Percentiles rank a stretch among this genome's conserved stretches.
These are phyloP conservation scores for Aplysina aerophoba DNA, from an alignment of 37 sponge, comb jelly and placozoan genomes.

Conservation along the genomic window DNA sequence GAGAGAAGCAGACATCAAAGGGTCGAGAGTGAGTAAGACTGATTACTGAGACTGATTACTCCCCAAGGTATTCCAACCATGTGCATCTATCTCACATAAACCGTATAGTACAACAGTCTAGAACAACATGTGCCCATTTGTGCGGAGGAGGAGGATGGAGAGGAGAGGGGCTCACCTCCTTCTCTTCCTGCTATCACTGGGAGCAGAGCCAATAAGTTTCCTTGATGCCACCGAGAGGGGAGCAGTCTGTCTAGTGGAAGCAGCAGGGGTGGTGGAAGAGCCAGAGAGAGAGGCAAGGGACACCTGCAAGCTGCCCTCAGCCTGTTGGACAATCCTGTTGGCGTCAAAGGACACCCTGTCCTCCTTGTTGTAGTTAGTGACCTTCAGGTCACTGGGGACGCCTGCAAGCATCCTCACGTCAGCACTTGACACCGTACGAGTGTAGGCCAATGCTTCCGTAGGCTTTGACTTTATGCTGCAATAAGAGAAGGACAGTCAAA, in stretches of 20 bases:
- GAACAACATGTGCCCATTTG: too few relatives aligned
- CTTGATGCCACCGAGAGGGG: too few relatives aligned
- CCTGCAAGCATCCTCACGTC: constrained; percentile 10
- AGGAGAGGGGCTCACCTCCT: too few relatives aligned
- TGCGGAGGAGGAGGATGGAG: too few relatives aligned
- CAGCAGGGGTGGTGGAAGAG: background rate
- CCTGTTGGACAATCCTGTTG: background rate
- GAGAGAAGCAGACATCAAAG: too few relatives aligned
- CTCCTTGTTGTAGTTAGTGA: background rate
- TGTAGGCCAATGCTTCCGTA: background rate
- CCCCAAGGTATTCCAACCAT: background rate
- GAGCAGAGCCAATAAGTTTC: too few relatives aligned
- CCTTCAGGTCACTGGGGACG: background rate
- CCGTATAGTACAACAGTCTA: too few relatives aligned
- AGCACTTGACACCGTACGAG: background rate
- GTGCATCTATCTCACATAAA: background rate
- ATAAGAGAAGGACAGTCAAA: background rate
- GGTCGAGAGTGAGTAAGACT: too few relatives aligned
- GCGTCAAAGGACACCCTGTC: constrained; percentile 4
- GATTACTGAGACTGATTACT: background rate
- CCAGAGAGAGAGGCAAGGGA: constrained; percentile 10
- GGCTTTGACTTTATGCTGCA: background rate
- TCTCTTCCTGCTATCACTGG: too few relatives aligned
- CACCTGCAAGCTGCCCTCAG: background rate
- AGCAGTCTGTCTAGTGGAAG: background rate